phyloP scores from a whole-genome alignment of 2,888 invertebrate genomes.

The Eilema caniola region DNA sequence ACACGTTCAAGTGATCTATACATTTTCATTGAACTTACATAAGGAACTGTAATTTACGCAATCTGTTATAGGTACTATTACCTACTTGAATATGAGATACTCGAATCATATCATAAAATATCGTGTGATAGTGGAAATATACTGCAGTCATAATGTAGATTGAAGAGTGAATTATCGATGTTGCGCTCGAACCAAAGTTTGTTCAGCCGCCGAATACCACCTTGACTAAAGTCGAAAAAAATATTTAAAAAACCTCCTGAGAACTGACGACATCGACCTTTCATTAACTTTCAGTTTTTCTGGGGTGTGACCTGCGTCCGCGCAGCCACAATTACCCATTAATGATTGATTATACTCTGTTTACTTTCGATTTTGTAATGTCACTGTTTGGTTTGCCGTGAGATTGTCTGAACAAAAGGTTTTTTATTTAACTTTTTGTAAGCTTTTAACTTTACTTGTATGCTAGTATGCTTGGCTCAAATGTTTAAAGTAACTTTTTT shows the following conservation, averaged over 20 bases:
- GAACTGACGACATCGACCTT: conserved; percentile 75
- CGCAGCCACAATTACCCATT: conserved; percentile 71
- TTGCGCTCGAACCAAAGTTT: conserved; percentile 79
- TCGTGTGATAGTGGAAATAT: conserved; percentile 67
- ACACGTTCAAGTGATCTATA: too few relatives aligned
- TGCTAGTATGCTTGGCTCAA: conserved; percentile 15
- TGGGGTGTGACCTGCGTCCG: conserved; percentile 47
- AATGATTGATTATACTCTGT: conserved; percentile 82
- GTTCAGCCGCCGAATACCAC: conserved; percentile 74
- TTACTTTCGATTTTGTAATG: conserved; percentile 75
- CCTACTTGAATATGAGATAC: neutral
- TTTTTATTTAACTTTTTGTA: conserved; percentile 15
- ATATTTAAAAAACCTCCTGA: conserved; percentile 65
- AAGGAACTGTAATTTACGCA: neutral
- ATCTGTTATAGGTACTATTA: neutral
- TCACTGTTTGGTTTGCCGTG: conserved; percentile 70
- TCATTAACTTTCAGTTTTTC: conserved; percentile 75
- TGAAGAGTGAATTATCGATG: conserved; percentile 83
- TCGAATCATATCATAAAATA: too few relatives aligned
- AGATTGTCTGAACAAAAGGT: conserved; percentile 47
- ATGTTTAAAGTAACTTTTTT: conserved; percentile 36
- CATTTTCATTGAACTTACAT: too few relatives aligned
- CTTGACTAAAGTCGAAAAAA: conserved; percentile 67
- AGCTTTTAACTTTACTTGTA: neutral
- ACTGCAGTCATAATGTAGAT: conserved; percentile 65